Conservation (phyloP, 2,113 vertebrate species). For the Hyperoodon ampullatus region DNA sequence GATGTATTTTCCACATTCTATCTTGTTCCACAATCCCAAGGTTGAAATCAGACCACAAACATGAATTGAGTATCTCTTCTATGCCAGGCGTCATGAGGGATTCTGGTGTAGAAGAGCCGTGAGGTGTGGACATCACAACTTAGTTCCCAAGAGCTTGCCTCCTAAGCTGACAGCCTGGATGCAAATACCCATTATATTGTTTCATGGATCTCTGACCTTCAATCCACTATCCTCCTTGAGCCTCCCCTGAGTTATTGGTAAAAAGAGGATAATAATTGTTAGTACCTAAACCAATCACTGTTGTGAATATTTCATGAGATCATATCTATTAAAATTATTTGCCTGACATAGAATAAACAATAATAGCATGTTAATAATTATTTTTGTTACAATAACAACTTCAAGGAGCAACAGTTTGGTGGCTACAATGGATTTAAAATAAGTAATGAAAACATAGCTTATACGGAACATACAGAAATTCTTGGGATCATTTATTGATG, state of each 20-base stretch:
- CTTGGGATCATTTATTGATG: background rate
- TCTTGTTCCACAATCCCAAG: background rate
- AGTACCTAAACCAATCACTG: background rate
- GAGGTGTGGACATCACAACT: background rate
- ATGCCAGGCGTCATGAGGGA: background rate
- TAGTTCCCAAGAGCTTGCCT: background rate
- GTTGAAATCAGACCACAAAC: background rate
- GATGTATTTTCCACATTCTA: background rate
- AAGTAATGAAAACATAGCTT: background rate
- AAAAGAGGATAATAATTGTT: background rate
- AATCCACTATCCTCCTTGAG: too few species aligned
- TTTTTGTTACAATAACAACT: background rate
- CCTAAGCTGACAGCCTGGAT: background rate
- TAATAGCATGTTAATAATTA: background rate
- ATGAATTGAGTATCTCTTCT: background rate
- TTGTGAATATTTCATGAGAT: background rate
- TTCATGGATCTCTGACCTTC: background rate
- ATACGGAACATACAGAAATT: background rate
- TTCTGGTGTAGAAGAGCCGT: background rate
- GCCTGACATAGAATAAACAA: background rate
- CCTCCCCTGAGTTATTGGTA: background rate
- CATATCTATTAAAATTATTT: background rate
- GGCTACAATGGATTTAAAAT: background rate
- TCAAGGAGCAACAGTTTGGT: background rate
- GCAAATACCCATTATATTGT: background rate